Base-by-base conservation (phyloP, 2,113 vertebrate species). In the Tragelaphus imberbis region DNA sequence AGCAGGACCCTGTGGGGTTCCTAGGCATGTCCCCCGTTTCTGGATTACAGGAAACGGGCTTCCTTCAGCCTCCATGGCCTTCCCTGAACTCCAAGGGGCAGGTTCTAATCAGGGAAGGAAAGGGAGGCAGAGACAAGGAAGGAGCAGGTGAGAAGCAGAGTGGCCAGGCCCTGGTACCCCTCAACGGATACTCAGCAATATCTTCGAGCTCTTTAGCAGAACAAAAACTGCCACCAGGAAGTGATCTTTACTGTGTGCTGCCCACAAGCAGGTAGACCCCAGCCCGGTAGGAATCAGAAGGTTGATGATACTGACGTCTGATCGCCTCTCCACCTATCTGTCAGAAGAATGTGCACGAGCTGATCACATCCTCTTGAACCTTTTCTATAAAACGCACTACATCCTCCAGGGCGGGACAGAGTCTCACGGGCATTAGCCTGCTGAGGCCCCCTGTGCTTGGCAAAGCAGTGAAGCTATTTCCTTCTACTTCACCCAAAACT, bases 141-240 rank as follows among this genome's bases (percentile, higher is more conserved):
- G 75, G 75, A 9, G 14, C 25, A 49, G 44, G 3, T 8, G 13
- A 79, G 75, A 28, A 28, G 15, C 40, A 28, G 14, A 16, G 75
- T 15, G 44, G 44, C 75, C 7, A 0, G 27, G 7, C 7, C 44
- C 44, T 9, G 44, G 40, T 79, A 7, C 14, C 75, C 75, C 14
- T 49, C 27, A 16, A 0, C 0, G 4, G 75, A 28, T 17, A 17
- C 75, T 1, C 44, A 49, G 44, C 44, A 79, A 2, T 49, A 79
- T 17, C 27, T 28, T 47, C 0, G 2, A 47, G 75, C 44, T 79
- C 13, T 47, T 79, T 16, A 28, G 75, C 25, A 47, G 44, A 47
- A 28, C 0, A 1, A 27, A 77, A 79, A 47, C 40, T 1, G 3
- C 40, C 3, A 0, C 6, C 40, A 47, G 40, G 13, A 2, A 6